Conservation (phyloP, 2,113 vertebrate genomes). For the Stictonetta naevosa region DNA sequence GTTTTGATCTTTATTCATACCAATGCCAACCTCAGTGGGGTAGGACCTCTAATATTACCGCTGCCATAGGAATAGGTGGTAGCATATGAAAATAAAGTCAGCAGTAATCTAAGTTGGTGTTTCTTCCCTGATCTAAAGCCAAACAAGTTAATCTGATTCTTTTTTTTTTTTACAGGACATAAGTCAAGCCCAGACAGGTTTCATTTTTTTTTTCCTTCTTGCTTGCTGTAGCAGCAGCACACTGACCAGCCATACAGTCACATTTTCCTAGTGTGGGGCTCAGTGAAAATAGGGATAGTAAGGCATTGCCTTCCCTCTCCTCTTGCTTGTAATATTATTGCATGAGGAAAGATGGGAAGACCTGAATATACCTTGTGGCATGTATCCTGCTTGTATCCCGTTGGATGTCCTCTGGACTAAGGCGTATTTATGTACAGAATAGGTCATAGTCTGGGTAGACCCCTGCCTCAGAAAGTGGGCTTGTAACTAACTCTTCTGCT, state of each 20-base stretch:
- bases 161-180: background rate
- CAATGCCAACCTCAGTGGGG: background rate
- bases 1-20: background rate
- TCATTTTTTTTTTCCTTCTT: background rate
- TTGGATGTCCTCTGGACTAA: background rate
- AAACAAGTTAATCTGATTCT: background rate
- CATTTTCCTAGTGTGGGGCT: background rate
- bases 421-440: background rate
- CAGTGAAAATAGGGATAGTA: background rate
- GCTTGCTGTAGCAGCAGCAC: background rate
- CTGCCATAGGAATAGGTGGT: background rate
- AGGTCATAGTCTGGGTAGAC: background rate
- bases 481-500: background rate
- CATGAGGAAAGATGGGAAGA: background rate
- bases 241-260: rapidly evolving
- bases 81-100: background rate
- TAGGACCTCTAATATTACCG: background rate
- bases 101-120: background rate
- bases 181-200: background rate
- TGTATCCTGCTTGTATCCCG: background rate
- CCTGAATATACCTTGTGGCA: background rate
- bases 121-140: background rate
- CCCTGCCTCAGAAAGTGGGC: background rate
- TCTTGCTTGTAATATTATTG: background rate
- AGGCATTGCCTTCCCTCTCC: background rate